Percentiles rank a stretch among this genome's conserved stretches.
phyloP scores from a whole-genome alignment of 2,888 invertebrate species.

The Calameuta idolon region DNA sequence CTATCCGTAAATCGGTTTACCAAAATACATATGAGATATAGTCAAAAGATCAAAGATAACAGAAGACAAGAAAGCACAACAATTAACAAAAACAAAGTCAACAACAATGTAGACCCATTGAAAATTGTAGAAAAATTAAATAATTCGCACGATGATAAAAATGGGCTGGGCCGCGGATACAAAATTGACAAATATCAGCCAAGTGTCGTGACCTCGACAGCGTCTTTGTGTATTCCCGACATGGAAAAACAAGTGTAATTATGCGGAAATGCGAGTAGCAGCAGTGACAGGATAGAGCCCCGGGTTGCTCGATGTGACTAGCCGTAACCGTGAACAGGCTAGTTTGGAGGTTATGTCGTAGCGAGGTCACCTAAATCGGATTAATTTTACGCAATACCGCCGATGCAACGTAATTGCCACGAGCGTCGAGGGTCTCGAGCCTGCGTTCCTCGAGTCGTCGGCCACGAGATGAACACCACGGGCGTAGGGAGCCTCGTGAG shows the following conservation, averaged over 20 bases:
- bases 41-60: background rate
- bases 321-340: slow-evolving; percentile 1
- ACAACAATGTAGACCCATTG: background rate
- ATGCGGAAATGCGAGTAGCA: background rate
- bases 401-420: slow-evolving; percentile 52
- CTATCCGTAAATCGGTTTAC: background rate
- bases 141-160: slow-evolving; percentile 27
- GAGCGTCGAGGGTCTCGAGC: slow-evolving; percentile 31
- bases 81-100: background rate
- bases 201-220: background rate
- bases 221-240: background rate
- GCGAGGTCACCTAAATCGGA: slow-evolving; percentile 65
- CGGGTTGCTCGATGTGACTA: background rate
- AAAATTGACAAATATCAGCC: background rate
- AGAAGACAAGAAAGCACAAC: background rate
- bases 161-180: slow-evolving; percentile 42
- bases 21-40: background rate
- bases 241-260: background rate
- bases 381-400: slow-evolving; percentile 63
- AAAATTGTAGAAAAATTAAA: background rate
- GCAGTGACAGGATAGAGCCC: background rate
- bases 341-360: slow-evolving; percentile 51
- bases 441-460: slow-evolving; percentile 30
- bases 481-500: slow-evolving; percentile 53
- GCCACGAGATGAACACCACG: slow-evolving; percentile 42